These are phyloP conservation scores for Heliconius erato DNA, from an alignment of 2,888 invertebrate genomes.

Conservation along the genomic window DNA sequence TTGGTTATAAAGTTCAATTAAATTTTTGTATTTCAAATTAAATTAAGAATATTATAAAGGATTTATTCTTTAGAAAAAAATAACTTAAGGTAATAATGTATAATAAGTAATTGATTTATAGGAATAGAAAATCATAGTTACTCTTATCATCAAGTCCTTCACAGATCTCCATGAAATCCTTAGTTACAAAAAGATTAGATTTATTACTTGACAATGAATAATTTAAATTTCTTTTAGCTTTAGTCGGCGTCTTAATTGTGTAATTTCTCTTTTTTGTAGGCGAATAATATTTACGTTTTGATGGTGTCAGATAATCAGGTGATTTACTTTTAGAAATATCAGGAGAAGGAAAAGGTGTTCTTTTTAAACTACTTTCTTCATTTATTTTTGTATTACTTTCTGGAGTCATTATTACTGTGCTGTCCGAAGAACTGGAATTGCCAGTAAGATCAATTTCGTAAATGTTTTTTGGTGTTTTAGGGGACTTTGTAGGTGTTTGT, in stretches of 20 bases:
- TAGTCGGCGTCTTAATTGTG: slow-evolving; percentile 57
- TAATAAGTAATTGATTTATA: neutral
- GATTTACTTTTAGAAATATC: slow-evolving; percentile 6
- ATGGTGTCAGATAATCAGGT: slow-evolving; percentile 53
- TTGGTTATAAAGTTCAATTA: slow-evolving; percentile 9
- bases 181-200: slow-evolving; percentile 27
- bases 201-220: slow-evolving; percentile 49
- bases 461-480: slow-evolving; percentile 50
- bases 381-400: slow-evolving; percentile 36
- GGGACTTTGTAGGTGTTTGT: slow-evolving; percentile 55
- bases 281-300: slow-evolving; percentile 66
- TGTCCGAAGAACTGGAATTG: slow-evolving; percentile 47
- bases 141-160: slow-evolving; percentile 74
- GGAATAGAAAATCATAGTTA: slow-evolving; percentile 59
- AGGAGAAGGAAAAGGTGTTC: slow-evolving; percentile 32
- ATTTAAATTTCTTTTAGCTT: slow-evolving; percentile 63
- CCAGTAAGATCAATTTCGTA: slow-evolving; percentile 65
- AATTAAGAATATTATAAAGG: neutral
- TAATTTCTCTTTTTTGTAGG: slow-evolving; percentile 69
- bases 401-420: slow-evolving; percentile 59
- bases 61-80: neutral
- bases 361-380: neutral
- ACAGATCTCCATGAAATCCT: slow-evolving; percentile 56
- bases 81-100: too few species aligned
- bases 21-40: neutral